phyloP scores from a whole-genome alignment of 2,888 invertebrate genomes.

The Quadroppia sp. region DNA sequence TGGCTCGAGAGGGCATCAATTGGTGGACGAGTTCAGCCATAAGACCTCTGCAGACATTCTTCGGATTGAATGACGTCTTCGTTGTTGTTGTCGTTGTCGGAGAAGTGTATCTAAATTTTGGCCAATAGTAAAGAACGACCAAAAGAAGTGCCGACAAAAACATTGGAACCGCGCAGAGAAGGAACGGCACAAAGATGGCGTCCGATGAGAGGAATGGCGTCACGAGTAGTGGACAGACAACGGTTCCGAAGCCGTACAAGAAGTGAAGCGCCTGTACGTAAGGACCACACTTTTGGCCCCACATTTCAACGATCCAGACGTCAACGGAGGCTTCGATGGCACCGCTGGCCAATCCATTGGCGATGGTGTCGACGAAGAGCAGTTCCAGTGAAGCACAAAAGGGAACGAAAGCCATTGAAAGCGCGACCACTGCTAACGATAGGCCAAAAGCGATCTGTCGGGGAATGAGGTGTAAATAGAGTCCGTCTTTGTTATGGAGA shows the following conservation, averaged over 20 bases:
- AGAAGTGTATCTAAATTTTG: no score
- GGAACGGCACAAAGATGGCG: no score
- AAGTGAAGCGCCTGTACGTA: conserved; percentile 23
- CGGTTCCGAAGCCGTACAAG: background rate
- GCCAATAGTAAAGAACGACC: no score
- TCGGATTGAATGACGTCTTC: no score
- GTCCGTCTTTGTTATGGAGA: background rate
- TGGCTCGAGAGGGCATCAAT: conserved; percentile 11
- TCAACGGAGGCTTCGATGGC: conserved; percentile 8
- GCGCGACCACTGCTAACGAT: background rate
- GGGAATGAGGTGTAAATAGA: no score
- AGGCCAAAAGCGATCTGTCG: no score
- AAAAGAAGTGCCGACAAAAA: no score
- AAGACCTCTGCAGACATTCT: no score
- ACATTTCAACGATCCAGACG: conserved; percentile 24
- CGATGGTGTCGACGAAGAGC: background rate
- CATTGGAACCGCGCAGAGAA: no score
- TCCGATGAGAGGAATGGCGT: background rate
- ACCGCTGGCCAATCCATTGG: conserved; percentile 23
- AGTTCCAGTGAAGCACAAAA: conserved; percentile 6
- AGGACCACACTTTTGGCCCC: background rate
- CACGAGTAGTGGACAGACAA: conserved; percentile 8
- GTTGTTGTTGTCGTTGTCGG: no score
- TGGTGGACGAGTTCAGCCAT: no score
- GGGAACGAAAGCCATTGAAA: conserved; percentile 7